These are phyloP conservation scores for Chauna torquata DNA, from an alignment of 2,113 vertebrate species.

Conservation along the genomic window DNA sequence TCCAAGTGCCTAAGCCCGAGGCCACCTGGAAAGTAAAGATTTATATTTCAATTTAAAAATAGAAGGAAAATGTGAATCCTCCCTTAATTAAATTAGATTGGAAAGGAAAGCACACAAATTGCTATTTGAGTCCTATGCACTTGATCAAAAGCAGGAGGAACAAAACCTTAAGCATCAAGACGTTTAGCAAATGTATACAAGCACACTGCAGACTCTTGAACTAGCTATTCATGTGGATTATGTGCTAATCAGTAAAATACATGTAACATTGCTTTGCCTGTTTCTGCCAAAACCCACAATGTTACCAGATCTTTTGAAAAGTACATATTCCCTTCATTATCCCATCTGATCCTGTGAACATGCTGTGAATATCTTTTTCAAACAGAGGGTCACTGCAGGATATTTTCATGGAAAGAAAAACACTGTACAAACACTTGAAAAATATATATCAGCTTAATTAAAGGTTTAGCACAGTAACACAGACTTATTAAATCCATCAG, in stretches of 20 bases:
- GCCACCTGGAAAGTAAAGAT: not conserved
- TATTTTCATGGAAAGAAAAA: slow-evolving; percentile 8
- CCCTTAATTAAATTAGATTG: not conserved
- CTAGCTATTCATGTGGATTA: not conserved
- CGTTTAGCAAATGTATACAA: not conserved
- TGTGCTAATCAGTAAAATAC: not conserved
- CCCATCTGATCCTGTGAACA: not conserved
- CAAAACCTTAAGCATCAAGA: not conserved
- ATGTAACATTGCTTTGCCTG: not conserved
- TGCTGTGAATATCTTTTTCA: not conserved
- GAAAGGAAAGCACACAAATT: not conserved
- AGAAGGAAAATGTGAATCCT: not conserved
- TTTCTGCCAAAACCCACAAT: not conserved
- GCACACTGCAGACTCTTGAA: not conserved
- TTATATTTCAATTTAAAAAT: not conserved
- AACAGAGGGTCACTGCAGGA: not conserved
- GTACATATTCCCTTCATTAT: not conserved
- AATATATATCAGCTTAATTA: not conserved
- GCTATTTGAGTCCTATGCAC: not conserved
- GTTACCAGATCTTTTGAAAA: not conserved
- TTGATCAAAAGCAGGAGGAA: not conserved
- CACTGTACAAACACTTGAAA: not conserved
- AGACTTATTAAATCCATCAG: not conserved
- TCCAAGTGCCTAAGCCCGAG: not conserved
- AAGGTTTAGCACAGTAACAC: not conserved